Evolutionary conservation across 2,797 vertebrate species (phyloP).

Genomic region (Enteromius paludinosus): DNA sequence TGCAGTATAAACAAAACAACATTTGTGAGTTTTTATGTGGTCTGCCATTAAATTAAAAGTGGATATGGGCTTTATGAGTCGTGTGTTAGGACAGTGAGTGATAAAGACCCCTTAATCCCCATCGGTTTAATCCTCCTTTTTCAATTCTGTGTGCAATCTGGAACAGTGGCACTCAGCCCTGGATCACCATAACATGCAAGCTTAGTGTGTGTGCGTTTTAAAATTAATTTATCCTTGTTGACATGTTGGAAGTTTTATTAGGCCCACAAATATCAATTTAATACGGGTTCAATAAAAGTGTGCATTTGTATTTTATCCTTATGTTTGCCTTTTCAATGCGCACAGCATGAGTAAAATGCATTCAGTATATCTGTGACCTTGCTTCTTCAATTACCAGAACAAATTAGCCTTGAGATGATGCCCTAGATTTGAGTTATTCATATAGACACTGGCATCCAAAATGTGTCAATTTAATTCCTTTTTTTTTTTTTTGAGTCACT

Average conservation of each 20-base stretch:
- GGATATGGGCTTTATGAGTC: slow-evolving; percentile 31
- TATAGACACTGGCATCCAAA: slow-evolving; percentile 2
- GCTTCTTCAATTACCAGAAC: slow-evolving; percentile 44
- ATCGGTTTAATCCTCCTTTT: slow-evolving; percentile 38
- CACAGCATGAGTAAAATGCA: slow-evolving; percentile 29
- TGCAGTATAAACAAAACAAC: neutral
- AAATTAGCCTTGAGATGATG: slow-evolving; percentile 38
- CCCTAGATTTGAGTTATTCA: slow-evolving; percentile 39
- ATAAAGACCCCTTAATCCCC: slow-evolving; percentile 39
- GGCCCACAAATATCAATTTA: neutral
- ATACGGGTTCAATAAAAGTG: neutral
- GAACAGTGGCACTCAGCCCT: slow-evolving; percentile 32
- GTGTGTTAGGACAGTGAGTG: slow-evolving; percentile 17
- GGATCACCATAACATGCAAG: slow-evolving; percentile 10
- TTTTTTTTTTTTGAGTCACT: neutral
- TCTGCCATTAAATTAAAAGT: slow-evolving; percentile 19
- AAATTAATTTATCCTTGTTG: neutral
- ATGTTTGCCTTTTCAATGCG: neutral
- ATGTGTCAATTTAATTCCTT: slow-evolving; percentile 22
- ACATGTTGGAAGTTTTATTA: neutral
- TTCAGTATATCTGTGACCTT: slow-evolving; percentile 37
- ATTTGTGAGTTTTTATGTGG: neutral
- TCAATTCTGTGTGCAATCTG: slow-evolving; percentile 48
- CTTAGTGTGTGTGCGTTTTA: neutral
- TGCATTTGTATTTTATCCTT: slow-evolving; percentile 18